These are phyloP conservation scores for Neotoxoptera formosana DNA, from an alignment of 1,140 invertebrate genomes.

Conservation along the genomic window DNA sequence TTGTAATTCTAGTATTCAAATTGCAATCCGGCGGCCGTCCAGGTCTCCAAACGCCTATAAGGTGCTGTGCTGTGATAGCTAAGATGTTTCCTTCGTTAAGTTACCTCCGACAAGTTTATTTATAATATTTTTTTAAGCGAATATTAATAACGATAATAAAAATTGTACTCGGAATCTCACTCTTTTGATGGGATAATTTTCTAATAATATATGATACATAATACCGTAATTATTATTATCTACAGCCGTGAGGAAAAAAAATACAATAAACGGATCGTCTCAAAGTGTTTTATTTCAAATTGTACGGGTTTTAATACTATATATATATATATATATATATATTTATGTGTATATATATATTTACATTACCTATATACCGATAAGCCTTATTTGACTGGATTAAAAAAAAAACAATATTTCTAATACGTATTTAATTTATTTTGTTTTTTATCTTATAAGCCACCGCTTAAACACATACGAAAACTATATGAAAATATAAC, in stretches of 20 bases:
- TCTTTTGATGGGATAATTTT: constrained; percentile 47
- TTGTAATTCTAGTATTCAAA: constrained; percentile 61
- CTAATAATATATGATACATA: constrained; percentile 1
- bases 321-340: neutral
- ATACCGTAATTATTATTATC: constrained; percentile 17
- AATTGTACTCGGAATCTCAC: constrained; percentile 33
- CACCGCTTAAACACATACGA: neutral
- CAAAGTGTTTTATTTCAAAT: constrained; percentile 41
- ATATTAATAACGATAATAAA: constrained; percentile 48
- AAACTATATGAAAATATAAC: neutral
- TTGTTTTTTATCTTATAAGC: constrained; percentile 11
- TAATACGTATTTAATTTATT: constrained; percentile 29
- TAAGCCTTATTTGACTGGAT: constrained; percentile 45
- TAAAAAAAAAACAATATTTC: constrained; percentile 36
- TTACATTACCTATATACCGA: constrained; percentile 17
- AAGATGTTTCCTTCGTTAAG: constrained; percentile 58
- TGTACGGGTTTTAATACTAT: constrained; percentile 34
- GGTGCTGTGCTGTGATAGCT: constrained; percentile 58
- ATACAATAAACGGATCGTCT: constrained; percentile 28
- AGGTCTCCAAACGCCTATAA: constrained; percentile 56
- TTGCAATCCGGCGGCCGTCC: constrained; percentile 56
- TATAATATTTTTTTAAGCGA: constrained; percentile 56
- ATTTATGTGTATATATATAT: neutral
- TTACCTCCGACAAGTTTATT: constrained; percentile 56
- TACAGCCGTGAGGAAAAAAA: neutral